Base-by-base conservation (phyloP, 1,140 invertebrate genomes). In the Drosophila tani region DNA sequence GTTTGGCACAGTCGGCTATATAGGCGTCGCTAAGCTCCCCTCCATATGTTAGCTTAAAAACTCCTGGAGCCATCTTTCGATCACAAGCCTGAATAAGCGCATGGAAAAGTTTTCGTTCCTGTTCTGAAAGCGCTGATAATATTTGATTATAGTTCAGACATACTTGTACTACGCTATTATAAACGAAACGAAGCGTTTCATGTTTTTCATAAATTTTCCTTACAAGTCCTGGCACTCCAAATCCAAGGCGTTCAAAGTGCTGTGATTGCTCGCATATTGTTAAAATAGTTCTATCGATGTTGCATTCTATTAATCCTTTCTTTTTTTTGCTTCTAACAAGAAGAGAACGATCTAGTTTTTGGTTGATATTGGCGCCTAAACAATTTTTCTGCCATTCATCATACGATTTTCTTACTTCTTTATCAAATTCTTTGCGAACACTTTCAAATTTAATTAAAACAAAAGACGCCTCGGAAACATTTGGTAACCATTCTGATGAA, bases 91-190 rank as follows among this genome's bases (percentile, higher is more conserved):
- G 78, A 24, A 93, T 95, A 7, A 95, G 81, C 2, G 94, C 94
- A 71, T 94, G 94, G 85, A 95, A 95, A 2, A 95, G 93, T 12
- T 94, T 78, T 46, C 94, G 91, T 74, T 95, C 95, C 40, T 94
- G 93, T 15, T 94, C 94, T 5, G 94, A 95, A 3, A 95, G 78
- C 0, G 94, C 94, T 14, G 94, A 93, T 11, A 98, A 91, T 46
- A 97, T 97, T 84, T 95, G 95, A 92, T 98, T 98, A 91, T 98
- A 98, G 47, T 96, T 96, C 38, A 95, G 94, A 1, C 96, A 95
- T 1, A 98, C 95, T 5, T 95, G 94, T 12, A 97, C 84, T 0
- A 97, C 96, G 81, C 95, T 96, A 87, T 97, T 96, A 69, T 96
- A 95, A 0, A 96, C 94, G 77, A 95, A 95, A 29, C 94, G 93